These are phyloP conservation scores for Aspiorhynchus laticeps DNA, from an alignment of 2,113 vertebrate genomes.

Conservation along the genomic window DNA sequence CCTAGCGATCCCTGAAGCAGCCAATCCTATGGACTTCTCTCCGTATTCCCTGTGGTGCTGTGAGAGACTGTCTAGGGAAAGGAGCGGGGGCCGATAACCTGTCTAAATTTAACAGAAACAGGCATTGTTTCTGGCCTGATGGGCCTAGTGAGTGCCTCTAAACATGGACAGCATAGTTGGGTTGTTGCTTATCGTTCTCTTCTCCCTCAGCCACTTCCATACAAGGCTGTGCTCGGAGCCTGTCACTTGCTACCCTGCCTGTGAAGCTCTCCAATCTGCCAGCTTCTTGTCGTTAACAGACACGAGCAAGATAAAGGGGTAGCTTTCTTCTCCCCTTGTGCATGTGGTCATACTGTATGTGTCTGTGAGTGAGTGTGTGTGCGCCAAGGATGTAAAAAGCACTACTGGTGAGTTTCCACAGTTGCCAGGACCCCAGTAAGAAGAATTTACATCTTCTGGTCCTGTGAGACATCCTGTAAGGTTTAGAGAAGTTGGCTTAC, in stretches of 20 bases:
- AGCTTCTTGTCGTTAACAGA: slow-evolving; percentile 79
- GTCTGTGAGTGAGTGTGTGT: not conserved
- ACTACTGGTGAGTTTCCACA: slow-evolving; percentile 43
- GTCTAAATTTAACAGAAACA: slow-evolving; percentile 89
- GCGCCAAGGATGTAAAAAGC: not conserved
- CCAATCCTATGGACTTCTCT: slow-evolving; percentile 75
- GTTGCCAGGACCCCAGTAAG: slow-evolving; percentile 18
- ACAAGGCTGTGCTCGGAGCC: slow-evolving; percentile 89
- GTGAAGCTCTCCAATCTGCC: slow-evolving; percentile 84
- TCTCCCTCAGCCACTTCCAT: slow-evolving; percentile 92
- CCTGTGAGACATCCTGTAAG: slow-evolving; percentile 11
- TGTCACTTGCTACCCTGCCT: slow-evolving; percentile 79
- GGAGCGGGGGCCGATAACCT: slow-evolving; percentile 71
- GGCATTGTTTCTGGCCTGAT: slow-evolving; percentile 73
- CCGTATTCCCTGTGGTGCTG: slow-evolving; percentile 63
- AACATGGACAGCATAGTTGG: slow-evolving; percentile 88
- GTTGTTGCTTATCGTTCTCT: slow-evolving; percentile 87
- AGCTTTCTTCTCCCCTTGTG: slow-evolving; percentile 4
- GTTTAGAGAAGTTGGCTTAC: slow-evolving; percentile 20
- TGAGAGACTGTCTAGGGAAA: slow-evolving; percentile 67
- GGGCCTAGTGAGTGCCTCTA: slow-evolving; percentile 86
- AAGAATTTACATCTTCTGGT: slow-evolving; percentile 11
- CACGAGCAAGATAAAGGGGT: slow-evolving; percentile 78
- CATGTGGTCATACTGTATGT: not conserved
- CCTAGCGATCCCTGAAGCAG: not conserved